A percentile compares a stretch with the other conserved stretches of the same genome.
These are phyloP conservation scores for Pseudomyrmex concolor DNA, from an alignment of 1,140 invertebrate genomes.

Conservation along the genomic window DNA sequence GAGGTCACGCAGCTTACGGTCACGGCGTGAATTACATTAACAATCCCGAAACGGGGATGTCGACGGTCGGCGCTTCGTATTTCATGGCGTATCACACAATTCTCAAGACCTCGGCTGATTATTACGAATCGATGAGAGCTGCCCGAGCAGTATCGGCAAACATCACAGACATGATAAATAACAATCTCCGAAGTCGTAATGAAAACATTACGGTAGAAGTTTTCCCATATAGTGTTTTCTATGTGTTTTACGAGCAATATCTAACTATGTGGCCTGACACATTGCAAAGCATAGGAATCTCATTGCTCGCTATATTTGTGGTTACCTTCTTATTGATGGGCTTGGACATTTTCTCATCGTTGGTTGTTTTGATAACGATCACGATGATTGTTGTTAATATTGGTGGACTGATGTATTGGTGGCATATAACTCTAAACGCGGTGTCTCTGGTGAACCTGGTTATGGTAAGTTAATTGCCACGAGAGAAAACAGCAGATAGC, in stretches of 20 bases:
- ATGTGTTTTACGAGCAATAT: conserved; percentile 99
- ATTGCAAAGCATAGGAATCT: conserved; percentile 94
- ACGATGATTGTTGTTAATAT: conserved; percentile 97
- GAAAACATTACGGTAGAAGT: conserved; percentile 89
- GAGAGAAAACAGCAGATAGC: neutral
- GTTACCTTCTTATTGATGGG: conserved; percentile 98
- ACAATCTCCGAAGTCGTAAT: conserved; percentile 84
- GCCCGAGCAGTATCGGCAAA: conserved; percentile 93
- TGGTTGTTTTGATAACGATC: conserved; percentile 96
- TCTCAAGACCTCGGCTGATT: conserved; percentile 96
- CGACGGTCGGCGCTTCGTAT: conserved; percentile 90
- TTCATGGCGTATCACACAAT: conserved; percentile 98
- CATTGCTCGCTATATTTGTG: conserved; percentile 95
- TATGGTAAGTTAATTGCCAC: conserved; percentile 89
- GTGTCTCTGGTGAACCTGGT: conserved; percentile 99
- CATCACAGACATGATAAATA: conserved; percentile 92
- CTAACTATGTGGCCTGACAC: conserved; percentile 98
- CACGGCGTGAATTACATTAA: conserved; percentile 88
- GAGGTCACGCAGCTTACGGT: conserved; percentile 93
- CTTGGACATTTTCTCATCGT: conserved; percentile 94
- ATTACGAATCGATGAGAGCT: conserved; percentile 93
- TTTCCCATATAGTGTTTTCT: conserved; percentile 99
- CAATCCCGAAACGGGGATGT: conserved; percentile 80
- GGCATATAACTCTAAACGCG: conserved; percentile 98
- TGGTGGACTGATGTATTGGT: conserved; percentile 98